Percentiles rank a stretch among this genome's conserved stretches.
These are phyloP conservation scores for Coremacera marginata DNA, from an alignment of 2,888 invertebrate genomes.

Conservation along the genomic window DNA sequence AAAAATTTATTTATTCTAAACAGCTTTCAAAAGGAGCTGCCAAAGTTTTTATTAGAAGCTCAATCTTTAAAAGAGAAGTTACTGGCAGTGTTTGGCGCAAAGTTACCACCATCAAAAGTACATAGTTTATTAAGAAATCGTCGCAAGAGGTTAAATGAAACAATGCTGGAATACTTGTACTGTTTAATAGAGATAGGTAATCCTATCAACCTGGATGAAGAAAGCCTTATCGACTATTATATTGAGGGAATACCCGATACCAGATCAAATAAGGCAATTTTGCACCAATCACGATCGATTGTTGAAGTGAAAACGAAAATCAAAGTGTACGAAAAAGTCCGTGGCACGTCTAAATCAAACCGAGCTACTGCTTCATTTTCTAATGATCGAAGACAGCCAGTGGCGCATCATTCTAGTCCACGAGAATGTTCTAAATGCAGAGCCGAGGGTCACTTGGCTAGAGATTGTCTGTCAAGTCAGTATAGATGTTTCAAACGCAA, in stretches of 20 bases:
- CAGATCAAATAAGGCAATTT: no score
- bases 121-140: conserved; percentile 17
- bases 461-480: conserved; percentile 5
- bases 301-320: no score
- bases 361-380: neutral
- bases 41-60: conserved; percentile 41
- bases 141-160: neutral
- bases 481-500: neutral
- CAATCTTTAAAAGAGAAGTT: conserved; percentile 28
- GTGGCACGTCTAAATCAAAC: neutral
- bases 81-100: conserved; percentile 29
- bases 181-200: no score
- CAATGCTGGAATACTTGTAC: neutral
- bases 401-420: neutral
- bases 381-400: neutral
- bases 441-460: neutral
- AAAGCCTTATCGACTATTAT: no score
- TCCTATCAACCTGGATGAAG: no score
- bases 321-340: no score
- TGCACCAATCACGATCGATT: no score
- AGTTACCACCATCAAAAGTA: conserved; percentile 35
- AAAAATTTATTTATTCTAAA: conserved; percentile 40
- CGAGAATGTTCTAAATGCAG: neutral
- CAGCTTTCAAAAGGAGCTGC: conserved; percentile 41
- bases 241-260: no score